These are phyloP conservation scores for Malurus melanocephalus DNA, from an alignment of 2,113 vertebrate genomes.

Conservation along the genomic window DNA sequence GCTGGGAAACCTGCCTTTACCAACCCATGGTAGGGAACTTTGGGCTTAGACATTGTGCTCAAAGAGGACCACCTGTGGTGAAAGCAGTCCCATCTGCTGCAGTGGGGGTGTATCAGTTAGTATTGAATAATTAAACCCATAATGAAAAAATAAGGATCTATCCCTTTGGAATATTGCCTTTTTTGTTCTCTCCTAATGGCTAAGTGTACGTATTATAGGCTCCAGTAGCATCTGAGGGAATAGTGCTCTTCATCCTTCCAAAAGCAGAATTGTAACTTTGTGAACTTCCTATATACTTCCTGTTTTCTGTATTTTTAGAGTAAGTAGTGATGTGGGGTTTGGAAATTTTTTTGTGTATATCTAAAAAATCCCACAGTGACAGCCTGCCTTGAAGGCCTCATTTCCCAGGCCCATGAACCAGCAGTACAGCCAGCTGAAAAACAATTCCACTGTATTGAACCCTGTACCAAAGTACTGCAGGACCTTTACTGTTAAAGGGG, in stretches of 20 bases:
- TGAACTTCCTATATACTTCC: neutral
- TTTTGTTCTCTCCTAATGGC: neutral
- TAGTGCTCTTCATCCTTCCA: neutral
- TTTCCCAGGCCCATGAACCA: neutral
- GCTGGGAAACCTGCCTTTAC: neutral
- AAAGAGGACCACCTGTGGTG: neutral
- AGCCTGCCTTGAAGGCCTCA: neutral
- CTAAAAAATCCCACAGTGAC: neutral
- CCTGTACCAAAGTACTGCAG: neutral
- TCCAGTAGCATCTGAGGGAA: neutral
- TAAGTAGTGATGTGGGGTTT: neutral
- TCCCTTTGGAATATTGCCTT: neutral
- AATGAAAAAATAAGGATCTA: neutral
- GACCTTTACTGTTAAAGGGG: neutral
- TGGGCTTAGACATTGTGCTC: neutral
- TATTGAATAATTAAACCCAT: neutral
- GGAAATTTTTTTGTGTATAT: accelerated
- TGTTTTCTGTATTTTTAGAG: neutral
- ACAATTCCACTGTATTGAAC: neutral
- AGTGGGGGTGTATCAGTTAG: neutral
- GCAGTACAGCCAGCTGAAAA: neutral
- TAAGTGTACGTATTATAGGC: neutral
- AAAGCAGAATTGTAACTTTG: neutral
- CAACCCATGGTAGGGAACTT: neutral
- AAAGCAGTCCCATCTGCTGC: neutral